phyloP scores from a whole-genome alignment of 2,888 invertebrate genomes.

The Subacronicta megacephala region DNA sequence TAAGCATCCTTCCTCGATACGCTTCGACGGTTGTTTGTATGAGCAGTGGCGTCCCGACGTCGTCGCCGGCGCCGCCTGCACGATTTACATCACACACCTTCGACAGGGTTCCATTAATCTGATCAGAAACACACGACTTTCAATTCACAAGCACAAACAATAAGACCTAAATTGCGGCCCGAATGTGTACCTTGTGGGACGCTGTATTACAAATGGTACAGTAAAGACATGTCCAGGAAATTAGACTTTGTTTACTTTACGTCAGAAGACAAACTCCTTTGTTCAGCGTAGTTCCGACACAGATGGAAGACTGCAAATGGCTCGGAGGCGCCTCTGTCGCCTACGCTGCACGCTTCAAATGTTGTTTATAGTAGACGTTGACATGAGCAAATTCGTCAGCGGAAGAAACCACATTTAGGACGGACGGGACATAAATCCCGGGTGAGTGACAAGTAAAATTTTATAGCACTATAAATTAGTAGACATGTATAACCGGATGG shows the following conservation, averaged over 20 bases:
- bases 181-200: constrained; percentile 14
- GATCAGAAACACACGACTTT: constrained; percentile 46
- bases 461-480: constrained; percentile 87
- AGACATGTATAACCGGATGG: constrained; percentile 79
- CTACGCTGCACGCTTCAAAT: constrained; percentile 69
- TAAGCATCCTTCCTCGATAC: constrained; percentile 86
- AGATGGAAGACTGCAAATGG: constrained; percentile 78
- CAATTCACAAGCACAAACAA: constrained; percentile 33
- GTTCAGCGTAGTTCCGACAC: constrained; percentile 74
- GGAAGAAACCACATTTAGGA: constrained; percentile 88
- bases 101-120: constrained; percentile 64
- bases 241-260: constrained; percentile 85
- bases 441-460: constrained; percentile 87
- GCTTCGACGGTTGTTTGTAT: constrained; percentile 82
- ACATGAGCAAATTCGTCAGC: constrained; percentile 86
- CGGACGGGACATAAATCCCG: constrained; percentile 83
- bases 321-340: constrained; percentile 77
- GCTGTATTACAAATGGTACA: constrained; percentile 42
- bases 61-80: constrained; percentile 86
- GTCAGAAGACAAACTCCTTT: constrained; percentile 84
- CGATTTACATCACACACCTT: constrained; percentile 71
- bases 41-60: constrained; percentile 82
- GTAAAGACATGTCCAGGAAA: constrained; percentile 81
- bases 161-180: constrained; percentile 55
- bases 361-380: constrained; percentile 76